Evolutionary conservation across 2,888 invertebrate species (phyloP).

Genomic region (Chironomus riparius): DNA sequence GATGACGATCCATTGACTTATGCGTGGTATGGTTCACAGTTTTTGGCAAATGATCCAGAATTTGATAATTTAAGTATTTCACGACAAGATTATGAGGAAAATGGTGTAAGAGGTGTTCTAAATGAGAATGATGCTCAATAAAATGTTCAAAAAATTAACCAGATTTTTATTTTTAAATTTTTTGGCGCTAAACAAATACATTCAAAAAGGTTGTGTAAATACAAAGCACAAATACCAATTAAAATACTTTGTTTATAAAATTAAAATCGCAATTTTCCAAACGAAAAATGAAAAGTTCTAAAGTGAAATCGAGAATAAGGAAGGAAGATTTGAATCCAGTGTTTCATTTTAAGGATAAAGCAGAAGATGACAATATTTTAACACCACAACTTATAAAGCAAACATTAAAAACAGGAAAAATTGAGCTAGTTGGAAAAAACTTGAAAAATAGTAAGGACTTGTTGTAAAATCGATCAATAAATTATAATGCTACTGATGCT

Average conservation of each 20-base stretch:
- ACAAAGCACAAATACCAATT: too few species aligned
- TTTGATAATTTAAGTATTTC: conserved; percentile 66
- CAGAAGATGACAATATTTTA: conserved; percentile 59
- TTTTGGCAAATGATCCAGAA: conserved; percentile 61
- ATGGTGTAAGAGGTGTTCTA: conserved; percentile 46
- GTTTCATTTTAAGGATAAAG: conserved; percentile 64
- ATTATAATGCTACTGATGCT: not conserved
- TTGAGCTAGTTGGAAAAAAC: conserved; percentile 59
- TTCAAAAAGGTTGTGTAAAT: too few species aligned
- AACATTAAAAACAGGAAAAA: conserved; percentile 68
- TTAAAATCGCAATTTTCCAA: not conserved
- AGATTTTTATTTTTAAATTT: not conserved
- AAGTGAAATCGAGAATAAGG: conserved; percentile 25
- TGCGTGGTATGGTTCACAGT: conserved; percentile 82
- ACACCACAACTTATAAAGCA: conserved; percentile 64
- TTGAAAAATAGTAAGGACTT: not conserved
- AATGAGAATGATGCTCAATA: not conserved
- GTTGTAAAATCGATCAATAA: not conserved
- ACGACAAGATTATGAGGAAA: conserved; percentile 81
- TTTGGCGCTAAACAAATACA: not conserved
- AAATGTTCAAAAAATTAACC: not conserved
- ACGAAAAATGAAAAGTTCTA: conserved; percentile 14
- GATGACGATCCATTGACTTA: conserved; percentile 69
- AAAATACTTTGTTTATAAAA: too few species aligned
- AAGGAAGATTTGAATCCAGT: conserved; percentile 44